Evolutionary conservation across 2,113 vertebrate genomes (phyloP).

Genomic region (Nestor notabilis): DNA sequence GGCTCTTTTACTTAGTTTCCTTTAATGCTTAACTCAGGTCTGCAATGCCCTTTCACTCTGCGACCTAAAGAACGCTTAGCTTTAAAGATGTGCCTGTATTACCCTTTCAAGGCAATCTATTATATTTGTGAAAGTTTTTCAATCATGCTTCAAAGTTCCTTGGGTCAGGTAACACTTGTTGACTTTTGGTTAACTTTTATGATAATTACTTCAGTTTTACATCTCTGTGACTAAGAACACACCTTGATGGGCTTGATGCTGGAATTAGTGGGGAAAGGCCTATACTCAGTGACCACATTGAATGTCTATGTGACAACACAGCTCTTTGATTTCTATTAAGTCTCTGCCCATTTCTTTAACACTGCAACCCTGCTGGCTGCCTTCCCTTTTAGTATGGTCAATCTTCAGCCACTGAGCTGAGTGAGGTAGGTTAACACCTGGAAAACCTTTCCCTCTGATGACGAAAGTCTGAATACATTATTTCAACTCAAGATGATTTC

Average conservation of each 20-base stretch:
- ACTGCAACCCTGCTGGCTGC: not conserved
- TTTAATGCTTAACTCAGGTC: not conserved
- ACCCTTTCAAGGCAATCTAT: not conserved
- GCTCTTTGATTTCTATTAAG: not conserved
- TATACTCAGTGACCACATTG: not conserved
- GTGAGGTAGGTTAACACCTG: not conserved
- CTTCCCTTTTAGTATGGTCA: not conserved
- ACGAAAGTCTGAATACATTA: not conserved
- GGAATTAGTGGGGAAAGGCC: not conserved
- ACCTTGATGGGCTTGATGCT: not conserved
- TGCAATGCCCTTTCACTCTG: not conserved
- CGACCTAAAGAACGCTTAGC: not conserved
- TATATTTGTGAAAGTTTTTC: not conserved
- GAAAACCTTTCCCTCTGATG: not conserved
- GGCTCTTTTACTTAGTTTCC: not conserved
- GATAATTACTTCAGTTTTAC: not conserved
- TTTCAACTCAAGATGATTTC: not conserved
- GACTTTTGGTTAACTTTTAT: not conserved
- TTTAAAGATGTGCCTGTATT: not conserved
- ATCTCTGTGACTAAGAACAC: not conserved
- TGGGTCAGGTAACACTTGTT: not conserved
- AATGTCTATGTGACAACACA: not conserved
- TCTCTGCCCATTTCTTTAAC: not conserved
- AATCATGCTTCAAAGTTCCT: not conserved
- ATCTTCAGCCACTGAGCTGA: not conserved